Base-by-base conservation (phyloP, 2,113 vertebrate species). In the Sander vitreus region DNA sequence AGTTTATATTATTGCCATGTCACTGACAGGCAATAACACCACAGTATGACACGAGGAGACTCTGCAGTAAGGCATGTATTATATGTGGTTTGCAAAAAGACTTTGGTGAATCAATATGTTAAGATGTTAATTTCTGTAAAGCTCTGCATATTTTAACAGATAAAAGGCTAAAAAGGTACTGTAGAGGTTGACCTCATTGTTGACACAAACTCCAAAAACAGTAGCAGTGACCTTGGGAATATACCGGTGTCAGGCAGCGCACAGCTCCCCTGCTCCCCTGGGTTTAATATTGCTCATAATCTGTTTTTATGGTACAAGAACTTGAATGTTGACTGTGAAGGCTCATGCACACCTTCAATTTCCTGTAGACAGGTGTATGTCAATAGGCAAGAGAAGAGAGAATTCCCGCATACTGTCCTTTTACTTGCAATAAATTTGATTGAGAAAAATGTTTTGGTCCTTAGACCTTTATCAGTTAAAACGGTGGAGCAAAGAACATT, bases 1-100 rank as follows among this genome's bases (percentile, higher is more conserved):
- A 62, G 57, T 74, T 80, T 47, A 48, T 53, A 71, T 69, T 54
- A 55, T 78, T 83, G 30, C 58, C 74, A 25, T 79, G 60, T 59
- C 2, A 47, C 15, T 51, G 45, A 69, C 10, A 25, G 3, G 53
- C n/a, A n/a, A n/a, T n/a, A n/a, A n/a, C n/a, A n/a, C n/a, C n/a
- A n/a, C n/a, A n/a, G n/a, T 43, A 4, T 55, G 19, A 60, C 21
- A 59, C 39, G n/a, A 43, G 50, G 12, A 3, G n/a, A 48, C 60
- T 66, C 51, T 15, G 60, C 33, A 43, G n/a, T 23, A 43, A 67
- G 10, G 25, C 7, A 67, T 43, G 12, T n/a, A 27, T n/a, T 53
- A 45, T 6, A 25, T 66, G n/a, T 63, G n/a, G 5, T 25, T 47
- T 70, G 51, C 60, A 33, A 76, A 67, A 53, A 63, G 14, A 62